Conservation (phyloP, 2,113 vertebrate species). For the Antechinus stuartii region DNA sequence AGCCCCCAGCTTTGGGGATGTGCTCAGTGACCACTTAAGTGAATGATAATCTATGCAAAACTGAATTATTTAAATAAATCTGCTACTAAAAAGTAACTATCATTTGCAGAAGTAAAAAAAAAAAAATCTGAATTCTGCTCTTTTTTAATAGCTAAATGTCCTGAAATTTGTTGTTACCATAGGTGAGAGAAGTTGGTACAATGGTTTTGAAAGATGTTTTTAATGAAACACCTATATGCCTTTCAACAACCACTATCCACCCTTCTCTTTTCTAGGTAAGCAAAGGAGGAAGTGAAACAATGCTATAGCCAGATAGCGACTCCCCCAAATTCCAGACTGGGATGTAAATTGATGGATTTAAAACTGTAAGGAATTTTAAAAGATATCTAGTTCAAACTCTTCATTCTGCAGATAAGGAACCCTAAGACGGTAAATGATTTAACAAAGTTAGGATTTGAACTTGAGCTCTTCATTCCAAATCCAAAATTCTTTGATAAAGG, state of each 20-base stretch:
- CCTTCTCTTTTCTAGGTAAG: background rate
- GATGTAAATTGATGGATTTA: background rate
- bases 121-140: background rate
- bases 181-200: background rate
- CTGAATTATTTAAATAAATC: background rate
- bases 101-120: conserved; percentile 4
- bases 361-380: background rate
- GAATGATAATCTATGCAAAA: background rate
- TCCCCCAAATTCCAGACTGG: background rate
- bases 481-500: background rate
- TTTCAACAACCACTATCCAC: background rate
- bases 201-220: background rate
- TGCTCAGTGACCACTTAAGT: background rate
- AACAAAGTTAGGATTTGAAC: conserved; percentile 1
- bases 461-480: background rate
- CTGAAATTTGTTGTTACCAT: background rate
- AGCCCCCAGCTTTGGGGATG: background rate
- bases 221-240: background rate
- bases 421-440: conserved; percentile 20
- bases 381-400: background rate
- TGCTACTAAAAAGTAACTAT: background rate
- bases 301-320: background rate
- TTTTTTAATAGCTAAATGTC: background rate
- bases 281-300: background rate
- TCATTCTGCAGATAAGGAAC: conserved; percentile 3